Conservation (phyloP, 2,888 invertebrate genomes). For the Ashinkailepas kermadecensis region DNA sequence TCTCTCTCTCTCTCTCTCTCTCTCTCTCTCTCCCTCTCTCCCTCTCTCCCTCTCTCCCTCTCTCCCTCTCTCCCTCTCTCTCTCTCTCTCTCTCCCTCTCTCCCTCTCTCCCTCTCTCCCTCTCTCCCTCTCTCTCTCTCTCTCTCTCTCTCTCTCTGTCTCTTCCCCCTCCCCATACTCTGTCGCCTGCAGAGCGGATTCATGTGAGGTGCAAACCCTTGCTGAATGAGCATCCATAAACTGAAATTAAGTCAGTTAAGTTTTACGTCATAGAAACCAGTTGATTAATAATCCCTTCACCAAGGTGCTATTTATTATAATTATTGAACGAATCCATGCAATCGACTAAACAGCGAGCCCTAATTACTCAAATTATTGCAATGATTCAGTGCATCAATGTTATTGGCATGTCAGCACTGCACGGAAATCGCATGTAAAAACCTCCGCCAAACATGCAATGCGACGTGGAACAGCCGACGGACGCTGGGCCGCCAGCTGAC, state of each 20-base stretch:
- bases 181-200: not conserved
- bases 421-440: not conserved
- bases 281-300: constrained; percentile 5
- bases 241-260: constrained; percentile 3
- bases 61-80: too few species aligned
- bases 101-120: too few species aligned
- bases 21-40: not conserved
- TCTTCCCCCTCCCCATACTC: not conserved
- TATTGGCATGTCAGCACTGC: not conserved
- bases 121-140: too few species aligned
- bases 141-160: too few species aligned
- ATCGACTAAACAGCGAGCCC: not conserved
- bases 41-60: too few species aligned
- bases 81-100: too few species aligned
- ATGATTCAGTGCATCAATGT: not conserved
- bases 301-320: not conserved
- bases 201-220: not conserved
- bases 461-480: too few species aligned
- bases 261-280: constrained; percentile 12
- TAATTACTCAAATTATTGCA: not conserved
- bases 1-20: too few species aligned
- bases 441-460: not conserved
- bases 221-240: not conserved
- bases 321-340: not conserved
- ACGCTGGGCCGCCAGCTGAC: too few species aligned